These are phyloP conservation scores for Sebastes iracundus DNA, from an alignment of 2,797 vertebrate species.

Conservation along the genomic window DNA sequence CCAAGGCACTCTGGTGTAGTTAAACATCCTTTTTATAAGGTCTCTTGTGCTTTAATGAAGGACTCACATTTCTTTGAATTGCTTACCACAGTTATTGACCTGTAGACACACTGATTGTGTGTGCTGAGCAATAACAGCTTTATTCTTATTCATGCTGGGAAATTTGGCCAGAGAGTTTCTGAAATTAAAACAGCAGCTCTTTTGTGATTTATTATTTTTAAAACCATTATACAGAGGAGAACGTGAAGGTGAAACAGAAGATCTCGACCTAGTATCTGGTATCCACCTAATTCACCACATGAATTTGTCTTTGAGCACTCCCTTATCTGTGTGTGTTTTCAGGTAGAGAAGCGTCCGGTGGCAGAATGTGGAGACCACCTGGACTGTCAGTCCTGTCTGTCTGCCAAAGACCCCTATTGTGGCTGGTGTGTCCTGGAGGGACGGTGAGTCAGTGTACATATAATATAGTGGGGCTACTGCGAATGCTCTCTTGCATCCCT, in stretches of 20 bases:
- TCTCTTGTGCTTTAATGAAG: neutral
- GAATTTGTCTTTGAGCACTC: neutral
- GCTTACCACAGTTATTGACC: neutral
- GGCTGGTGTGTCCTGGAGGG: slow-evolving; percentile 98
- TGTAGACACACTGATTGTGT: neutral
- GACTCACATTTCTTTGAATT: neutral
- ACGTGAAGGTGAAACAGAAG: neutral
- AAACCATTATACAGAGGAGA: neutral
- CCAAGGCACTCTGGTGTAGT: neutral
- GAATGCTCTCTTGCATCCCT: neutral
- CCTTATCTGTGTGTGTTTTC: slow-evolving; percentile 6
- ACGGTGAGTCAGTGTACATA: slow-evolving; percentile 79
- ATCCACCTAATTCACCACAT: neutral
- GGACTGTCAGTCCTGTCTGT: slow-evolving; percentile 91
- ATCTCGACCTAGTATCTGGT: neutral
- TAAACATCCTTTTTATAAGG: neutral
- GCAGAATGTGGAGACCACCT: slow-evolving; percentile 89
- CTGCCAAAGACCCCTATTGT: slow-evolving; percentile 92
- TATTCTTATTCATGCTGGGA: neutral
- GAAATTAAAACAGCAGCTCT: neutral
- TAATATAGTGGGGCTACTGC: too few relatives aligned
- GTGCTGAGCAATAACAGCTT: neutral
- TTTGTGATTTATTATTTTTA: neutral
- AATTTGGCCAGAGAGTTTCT: neutral
- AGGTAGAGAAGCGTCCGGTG: slow-evolving; percentile 93